Conservation (phyloP, 2,113 vertebrate genomes). For the Odontesthes bonariensis region DNA sequence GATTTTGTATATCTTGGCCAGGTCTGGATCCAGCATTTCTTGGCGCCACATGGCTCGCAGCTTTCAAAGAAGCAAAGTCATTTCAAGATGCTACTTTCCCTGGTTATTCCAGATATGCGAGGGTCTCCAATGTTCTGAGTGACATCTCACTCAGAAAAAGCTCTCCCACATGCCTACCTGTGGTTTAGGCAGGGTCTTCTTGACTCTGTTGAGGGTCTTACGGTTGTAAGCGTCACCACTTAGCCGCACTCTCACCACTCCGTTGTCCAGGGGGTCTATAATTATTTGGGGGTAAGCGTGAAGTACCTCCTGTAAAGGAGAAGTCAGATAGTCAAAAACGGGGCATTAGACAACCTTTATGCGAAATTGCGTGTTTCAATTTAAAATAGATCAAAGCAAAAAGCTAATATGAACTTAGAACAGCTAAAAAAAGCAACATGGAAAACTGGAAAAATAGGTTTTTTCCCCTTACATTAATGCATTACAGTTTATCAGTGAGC, state of each 20-base stretch:
- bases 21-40: not conserved
- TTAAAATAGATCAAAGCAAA: not conserved
- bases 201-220: constrained; percentile 93
- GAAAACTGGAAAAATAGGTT: too few species aligned
- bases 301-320: constrained; percentile 83
- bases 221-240: constrained; percentile 92
- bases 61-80: too few species aligned
- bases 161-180: constrained; percentile 79
- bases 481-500: too few species aligned
- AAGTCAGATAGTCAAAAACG: not conserved
- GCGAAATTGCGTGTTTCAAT: not conserved
- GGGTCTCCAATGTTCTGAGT: not conserved
- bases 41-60: too few species aligned
- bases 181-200: constrained; percentile 90
- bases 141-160: not conserved
- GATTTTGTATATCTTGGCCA: not conserved
- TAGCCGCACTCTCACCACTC: constrained; percentile 85
- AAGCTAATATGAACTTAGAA: not conserved
- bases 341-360: not conserved
- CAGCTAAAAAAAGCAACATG: too few species aligned
- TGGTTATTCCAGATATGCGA: not conserved
- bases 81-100: not conserved
- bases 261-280: constrained; percentile 83
- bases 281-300: constrained; percentile 90
- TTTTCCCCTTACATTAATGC: too few species aligned